Evolutionary conservation across 2,797 vertebrate genomes (phyloP), one percentile per base, ranked within the genome.

Genomic region (Eptatretus atami): DNA sequence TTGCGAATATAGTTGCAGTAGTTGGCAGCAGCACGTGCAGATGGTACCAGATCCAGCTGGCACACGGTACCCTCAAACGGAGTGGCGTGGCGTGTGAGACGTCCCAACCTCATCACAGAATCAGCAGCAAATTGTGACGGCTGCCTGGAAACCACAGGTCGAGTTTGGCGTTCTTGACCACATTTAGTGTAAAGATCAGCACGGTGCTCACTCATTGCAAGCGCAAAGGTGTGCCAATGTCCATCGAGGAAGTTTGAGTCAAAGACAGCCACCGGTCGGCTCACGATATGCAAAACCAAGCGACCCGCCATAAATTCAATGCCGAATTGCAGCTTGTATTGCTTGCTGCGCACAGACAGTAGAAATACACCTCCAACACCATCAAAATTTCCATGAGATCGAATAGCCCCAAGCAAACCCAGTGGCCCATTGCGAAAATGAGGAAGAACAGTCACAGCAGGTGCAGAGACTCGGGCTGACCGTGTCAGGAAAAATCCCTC

Each of bases 1-100:
- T 83, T 84, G 73, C 82, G 93, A 73, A 96, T 81, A 76, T 84
- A 82, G 76, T 84, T 79, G 76, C 90, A 95, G 81, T 92, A 96
- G 78, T 92, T 82, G 70, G 83, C 81, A 81, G 85, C 80, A 77
- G 86, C 86, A 81, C 79, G 78, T 19, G 80, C 75, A 31, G 84
- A 84, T 64, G 87, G 86, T 74, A 90, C 83, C 75, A 95, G 78
- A 74, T 93, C 86, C 65, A 98, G 88, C 71, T 98, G 92, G 75
- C 90, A 98, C 69, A 98, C 75, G 68, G 86, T 82, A 15, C 92
- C 87, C 80, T 98, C 92, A 64, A 96, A 98, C 55, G 80, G 80
- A 71, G 83, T 82, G 0, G 83, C 78, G 63, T 78, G 79, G 25
- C 80, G 83, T 75, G 77, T 85, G 72, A 80, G 81, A 75, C 81